A percentile compares a stretch with the other conserved stretches of the same genome.
phyloP scores from a whole-genome alignment of 2,797 vertebrate species.

The Hephaestus fuliginosus region DNA sequence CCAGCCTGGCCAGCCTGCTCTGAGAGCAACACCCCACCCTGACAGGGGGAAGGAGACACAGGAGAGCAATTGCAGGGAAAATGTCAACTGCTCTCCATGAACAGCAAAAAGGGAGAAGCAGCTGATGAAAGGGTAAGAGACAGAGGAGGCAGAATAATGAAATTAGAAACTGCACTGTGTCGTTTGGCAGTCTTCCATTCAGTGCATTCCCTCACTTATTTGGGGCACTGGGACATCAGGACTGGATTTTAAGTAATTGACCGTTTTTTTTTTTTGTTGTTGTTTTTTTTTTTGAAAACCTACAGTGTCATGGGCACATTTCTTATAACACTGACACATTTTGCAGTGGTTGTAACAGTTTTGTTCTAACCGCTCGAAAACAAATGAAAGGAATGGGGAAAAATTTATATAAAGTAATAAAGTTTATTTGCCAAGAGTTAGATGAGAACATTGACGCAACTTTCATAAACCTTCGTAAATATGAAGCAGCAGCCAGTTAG shows the following conservation, averaged over 20 bases:
- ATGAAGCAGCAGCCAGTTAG: neutral
- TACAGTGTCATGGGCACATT: neutral
- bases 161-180: slow-evolving; percentile 23
- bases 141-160: slow-evolving; percentile 7
- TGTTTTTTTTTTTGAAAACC: neutral
- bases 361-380: neutral
- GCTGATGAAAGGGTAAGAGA: slow-evolving; percentile 11
- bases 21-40: slow-evolving; percentile 70
- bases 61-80: slow-evolving; percentile 4
- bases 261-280: neutral
- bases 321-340: slow-evolving; percentile 16
- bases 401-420: neutral
- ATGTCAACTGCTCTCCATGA: neutral
- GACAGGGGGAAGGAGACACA: neutral
- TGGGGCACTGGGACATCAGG: slow-evolving; percentile 31
- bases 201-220: slow-evolving; percentile 21
- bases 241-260: slow-evolving; percentile 16
- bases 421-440: neutral
- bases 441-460: neutral
- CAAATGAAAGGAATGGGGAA: neutral
- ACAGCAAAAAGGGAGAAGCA: neutral
- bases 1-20: slow-evolving; percentile 91
- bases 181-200: slow-evolving; percentile 26
- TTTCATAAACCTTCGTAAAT: neutral
- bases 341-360: neutral